phyloP scores from a whole-genome alignment of 2,797 vertebrate species.

The Setipinna tenuifilis region DNA sequence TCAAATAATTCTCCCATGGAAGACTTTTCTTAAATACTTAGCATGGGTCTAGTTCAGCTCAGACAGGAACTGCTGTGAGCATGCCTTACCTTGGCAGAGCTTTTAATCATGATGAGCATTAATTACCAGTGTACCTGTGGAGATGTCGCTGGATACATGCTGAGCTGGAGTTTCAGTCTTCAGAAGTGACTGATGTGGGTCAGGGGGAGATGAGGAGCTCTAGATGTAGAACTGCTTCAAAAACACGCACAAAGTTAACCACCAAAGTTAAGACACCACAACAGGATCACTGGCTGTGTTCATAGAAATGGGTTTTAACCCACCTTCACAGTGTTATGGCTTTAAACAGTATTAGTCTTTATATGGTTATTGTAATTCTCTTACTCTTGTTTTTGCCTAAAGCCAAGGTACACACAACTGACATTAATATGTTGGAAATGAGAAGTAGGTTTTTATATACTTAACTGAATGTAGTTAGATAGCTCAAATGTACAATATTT shows the following conservation, averaged over 20 bases:
- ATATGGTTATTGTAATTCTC: not conserved
- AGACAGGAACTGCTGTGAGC: not conserved
- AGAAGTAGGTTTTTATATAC: not conserved
- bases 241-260: not conserved
- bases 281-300: no score
- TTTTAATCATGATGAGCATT: not conserved
- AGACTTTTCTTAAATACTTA: not conserved
- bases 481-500: slow-evolving; percentile 1
- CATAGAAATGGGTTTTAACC: not conserved
- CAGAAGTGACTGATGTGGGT: not conserved
- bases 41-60: not conserved
- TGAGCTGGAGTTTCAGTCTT: not conserved
- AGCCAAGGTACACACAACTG: not conserved
- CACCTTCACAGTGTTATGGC: not conserved
- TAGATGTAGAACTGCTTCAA: not conserved
- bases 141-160: not conserved
- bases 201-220: not conserved
- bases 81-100: not conserved
- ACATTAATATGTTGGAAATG: not conserved
- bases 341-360: not conserved
- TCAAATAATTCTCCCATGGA: not conserved
- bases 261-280: not conserved
- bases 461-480: not conserved
- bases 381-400: not conserved
- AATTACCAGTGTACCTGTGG: not conserved